Conservation (phyloP, 2,113 vertebrate genomes). For the Brachyhypopomus gauderio region DNA sequence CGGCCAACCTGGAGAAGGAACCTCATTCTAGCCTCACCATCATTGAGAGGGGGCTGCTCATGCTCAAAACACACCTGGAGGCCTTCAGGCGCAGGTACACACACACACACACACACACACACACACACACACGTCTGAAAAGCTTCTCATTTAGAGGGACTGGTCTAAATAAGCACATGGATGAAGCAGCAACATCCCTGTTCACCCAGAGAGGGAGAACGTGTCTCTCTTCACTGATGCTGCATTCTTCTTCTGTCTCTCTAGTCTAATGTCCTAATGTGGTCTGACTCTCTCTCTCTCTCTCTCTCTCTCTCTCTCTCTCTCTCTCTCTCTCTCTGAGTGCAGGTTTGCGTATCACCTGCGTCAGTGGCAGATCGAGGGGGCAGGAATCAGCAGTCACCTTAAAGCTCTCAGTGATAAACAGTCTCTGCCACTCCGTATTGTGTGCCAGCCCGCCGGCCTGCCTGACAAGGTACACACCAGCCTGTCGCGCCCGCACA, state of each 20-base stretch:
- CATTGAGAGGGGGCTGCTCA: slow-evolving; percentile 96
- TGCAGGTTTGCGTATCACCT: slow-evolving; percentile 96
- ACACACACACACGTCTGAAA: not conserved
- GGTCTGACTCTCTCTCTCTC: too few relatives aligned
- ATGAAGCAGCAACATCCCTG: too few relatives aligned
- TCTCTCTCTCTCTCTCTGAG: not conserved
- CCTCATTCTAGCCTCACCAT: slow-evolving; percentile 92
- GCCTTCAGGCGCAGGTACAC: slow-evolving; percentile 94
- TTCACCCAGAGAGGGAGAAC: too few relatives aligned
- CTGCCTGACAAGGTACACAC: slow-evolving; percentile 90
- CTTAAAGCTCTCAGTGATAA: slow-evolving; percentile 98
- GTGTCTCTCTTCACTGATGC: too few relatives aligned
- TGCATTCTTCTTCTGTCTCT: too few relatives aligned
- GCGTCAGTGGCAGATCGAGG: slow-evolving; percentile 98
- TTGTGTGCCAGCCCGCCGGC: slow-evolving; percentile 96
- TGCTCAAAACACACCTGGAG: slow-evolving; percentile 98
- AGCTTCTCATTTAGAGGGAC: not conserved
- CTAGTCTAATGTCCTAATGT: too few relatives aligned
- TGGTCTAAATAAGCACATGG: too few relatives aligned
- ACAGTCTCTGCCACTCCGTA: slow-evolving; percentile 92
- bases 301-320: not conserved
- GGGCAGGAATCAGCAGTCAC: slow-evolving; percentile 97
- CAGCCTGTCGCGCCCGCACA: not conserved
- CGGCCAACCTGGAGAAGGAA: slow-evolving; percentile 92
- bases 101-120: not conserved